phyloP scores from a whole-genome alignment of 1,140 invertebrate genomes.

The Anagrus nilaparvatae region DNA sequence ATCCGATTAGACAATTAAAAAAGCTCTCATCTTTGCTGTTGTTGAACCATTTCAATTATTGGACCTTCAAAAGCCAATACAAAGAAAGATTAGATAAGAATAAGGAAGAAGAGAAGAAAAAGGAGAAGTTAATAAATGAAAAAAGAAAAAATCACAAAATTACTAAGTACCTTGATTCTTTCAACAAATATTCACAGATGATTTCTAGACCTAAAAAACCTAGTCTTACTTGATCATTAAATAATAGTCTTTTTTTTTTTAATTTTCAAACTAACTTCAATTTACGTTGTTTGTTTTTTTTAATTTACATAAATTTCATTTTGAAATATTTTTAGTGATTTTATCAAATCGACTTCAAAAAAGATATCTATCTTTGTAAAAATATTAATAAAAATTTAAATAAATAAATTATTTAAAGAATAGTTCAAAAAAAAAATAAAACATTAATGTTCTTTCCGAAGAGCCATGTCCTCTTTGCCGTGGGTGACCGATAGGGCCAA shows the following conservation, averaged over 20 bases:
- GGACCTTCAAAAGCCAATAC: too few relatives aligned
- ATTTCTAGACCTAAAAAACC: conserved; percentile 21
- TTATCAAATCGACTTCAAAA: too few relatives aligned
- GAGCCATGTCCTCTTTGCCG: conserved; percentile 46
- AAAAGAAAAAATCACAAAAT: conserved; percentile 3
- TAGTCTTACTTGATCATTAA: conserved; percentile 45
- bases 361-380: too few relatives aligned
- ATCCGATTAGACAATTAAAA: too few relatives aligned
- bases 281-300: conserved; percentile 15
- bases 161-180: background rate
- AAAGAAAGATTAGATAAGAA: background rate
- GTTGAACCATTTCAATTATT: too few relatives aligned
- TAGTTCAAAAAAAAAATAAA: conserved; percentile 35
- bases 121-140: background rate
- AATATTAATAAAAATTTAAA: too few relatives aligned
- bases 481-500: conserved; percentile 41
- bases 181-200: too few relatives aligned
- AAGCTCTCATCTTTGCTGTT: too few relatives aligned
- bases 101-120: conserved; percentile 2
- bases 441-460: conserved; percentile 46
- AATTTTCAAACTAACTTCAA: conserved; percentile 21
- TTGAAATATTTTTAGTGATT: too few relatives aligned
- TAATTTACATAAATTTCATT: conserved; percentile 14
- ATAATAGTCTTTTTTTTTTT: conserved; percentile 35
- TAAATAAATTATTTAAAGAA: too few relatives aligned